Percentiles rank a stretch among this genome's conserved stretches.
phyloP scores from a whole-genome alignment of 2,888 invertebrate species.

The Sarcophaga rosellei region DNA sequence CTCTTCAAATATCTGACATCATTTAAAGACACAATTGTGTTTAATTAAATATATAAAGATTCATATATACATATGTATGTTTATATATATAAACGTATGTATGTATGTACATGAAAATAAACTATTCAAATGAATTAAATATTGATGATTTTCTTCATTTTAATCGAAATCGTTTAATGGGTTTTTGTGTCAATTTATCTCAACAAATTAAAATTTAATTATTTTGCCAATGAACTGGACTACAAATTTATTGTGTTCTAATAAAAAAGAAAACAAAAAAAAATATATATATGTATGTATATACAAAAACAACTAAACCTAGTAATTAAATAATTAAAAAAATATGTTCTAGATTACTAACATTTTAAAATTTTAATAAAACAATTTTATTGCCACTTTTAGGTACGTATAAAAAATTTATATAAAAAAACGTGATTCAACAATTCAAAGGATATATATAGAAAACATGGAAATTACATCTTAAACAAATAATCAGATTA shows the following conservation, averaged over 20 bases:
- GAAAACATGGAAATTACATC: too few species aligned
- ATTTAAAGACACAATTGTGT: slow-evolving; percentile 30
- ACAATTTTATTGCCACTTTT: too few species aligned
- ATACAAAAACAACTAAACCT: neutral
- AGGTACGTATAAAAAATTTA: too few species aligned
- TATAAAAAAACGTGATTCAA: too few species aligned
- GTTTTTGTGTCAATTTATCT: slow-evolving; percentile 1
- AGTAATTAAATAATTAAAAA: too few species aligned
- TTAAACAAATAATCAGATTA: too few species aligned
- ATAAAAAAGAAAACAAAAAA: neutral
- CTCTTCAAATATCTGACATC: slow-evolving; percentile 46
- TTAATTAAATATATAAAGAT: slow-evolving; percentile 19
- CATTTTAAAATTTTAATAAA: too few species aligned
- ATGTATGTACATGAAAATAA: neutral
- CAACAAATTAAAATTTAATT: neutral
- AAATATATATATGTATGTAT: neutral
- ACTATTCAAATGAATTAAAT: neutral
- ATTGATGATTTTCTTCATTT: neutral
- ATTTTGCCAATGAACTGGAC: neutral
- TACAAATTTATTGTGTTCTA: neutral
- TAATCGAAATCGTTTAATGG: neutral
- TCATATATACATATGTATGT: neutral
- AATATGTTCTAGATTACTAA: too few species aligned
- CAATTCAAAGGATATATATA: too few species aligned
- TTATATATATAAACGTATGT: neutral